Percentiles rank a stretch among this genome's conserved stretches.
Conservation (phyloP, 1,140 invertebrate species). For the Danaus plexippus region DNA sequence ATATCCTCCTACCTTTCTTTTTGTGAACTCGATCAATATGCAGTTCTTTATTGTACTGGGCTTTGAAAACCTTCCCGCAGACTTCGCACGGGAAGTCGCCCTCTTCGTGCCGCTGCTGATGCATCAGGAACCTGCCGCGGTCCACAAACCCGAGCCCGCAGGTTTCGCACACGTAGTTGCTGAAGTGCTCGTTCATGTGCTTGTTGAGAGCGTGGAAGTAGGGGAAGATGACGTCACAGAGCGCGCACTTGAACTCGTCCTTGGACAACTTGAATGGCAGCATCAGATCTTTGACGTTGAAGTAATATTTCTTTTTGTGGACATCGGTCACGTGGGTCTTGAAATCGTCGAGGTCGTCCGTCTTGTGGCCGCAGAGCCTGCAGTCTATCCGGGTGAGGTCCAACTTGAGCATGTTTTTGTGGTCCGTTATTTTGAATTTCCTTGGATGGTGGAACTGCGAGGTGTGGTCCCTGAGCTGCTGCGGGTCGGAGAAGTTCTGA, state of each 20-base stretch:
- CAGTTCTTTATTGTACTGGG: conserved; percentile 50
- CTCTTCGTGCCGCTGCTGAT: conserved; percentile 60
- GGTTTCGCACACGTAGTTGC: conserved; percentile 74
- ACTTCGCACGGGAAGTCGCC: conserved; percentile 62
- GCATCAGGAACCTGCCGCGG: conserved; percentile 59
- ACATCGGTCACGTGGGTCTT: conserved; percentile 38
- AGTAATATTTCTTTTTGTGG: conserved; percentile 53
- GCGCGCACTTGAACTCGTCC: conserved; percentile 40
- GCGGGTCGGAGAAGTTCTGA: conserved; percentile 35
- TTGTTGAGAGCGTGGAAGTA: conserved; percentile 61
- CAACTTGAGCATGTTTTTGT: conserved; percentile 56
- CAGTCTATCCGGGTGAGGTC: conserved; percentile 56
- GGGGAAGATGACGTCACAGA: conserved; percentile 42
- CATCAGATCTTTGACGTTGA: conserved; percentile 39
- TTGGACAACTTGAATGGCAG: conserved; percentile 47
- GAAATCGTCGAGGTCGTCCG: conserved; percentile 43
- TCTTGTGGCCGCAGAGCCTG: conserved; percentile 35
- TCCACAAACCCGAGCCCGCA: conserved; percentile 75
- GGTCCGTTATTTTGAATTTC: conserved; percentile 51
- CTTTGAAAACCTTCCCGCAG: conserved; percentile 62
- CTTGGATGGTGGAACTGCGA: conserved; percentile 38
- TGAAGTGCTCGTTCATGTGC: conserved; percentile 63
- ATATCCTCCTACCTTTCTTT: conserved; percentile 23
- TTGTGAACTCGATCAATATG: conserved; percentile 56
- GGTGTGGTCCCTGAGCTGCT: conserved; percentile 37